phyloP scores from a whole-genome alignment of 1,140 invertebrate genomes.

The Bombus huntii region DNA sequence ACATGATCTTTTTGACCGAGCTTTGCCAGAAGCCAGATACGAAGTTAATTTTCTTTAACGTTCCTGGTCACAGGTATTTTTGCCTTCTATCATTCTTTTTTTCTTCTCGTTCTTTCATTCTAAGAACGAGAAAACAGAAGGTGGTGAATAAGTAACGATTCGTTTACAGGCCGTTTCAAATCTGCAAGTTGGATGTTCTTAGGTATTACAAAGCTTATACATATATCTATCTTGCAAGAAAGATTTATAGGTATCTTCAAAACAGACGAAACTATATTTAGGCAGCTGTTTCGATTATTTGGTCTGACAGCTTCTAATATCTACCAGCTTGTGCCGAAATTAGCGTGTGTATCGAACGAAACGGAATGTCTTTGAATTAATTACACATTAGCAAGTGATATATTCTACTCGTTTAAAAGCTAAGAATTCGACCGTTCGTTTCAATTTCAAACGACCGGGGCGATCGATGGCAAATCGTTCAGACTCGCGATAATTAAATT shows the following conservation, averaged over 20 bases:
- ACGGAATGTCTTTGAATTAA: not conserved
- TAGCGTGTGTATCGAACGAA: too few species aligned
- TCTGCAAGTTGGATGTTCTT: too few species aligned
- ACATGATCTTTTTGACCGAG: not conserved
- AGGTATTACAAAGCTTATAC: too few species aligned
- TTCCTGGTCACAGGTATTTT: not conserved
- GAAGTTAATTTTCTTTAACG: slow-evolving; percentile 18
- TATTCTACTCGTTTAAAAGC: not conserved
- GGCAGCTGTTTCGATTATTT: rapidly evolving
- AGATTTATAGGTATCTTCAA: too few species aligned
- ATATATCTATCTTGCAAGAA: rapidly evolving
- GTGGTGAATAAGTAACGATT: rapidly evolving
- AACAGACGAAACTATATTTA: too few species aligned
- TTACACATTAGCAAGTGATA: not conserved
- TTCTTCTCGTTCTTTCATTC: too few species aligned
- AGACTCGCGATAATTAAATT: rapidly evolving
- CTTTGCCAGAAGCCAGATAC: not conserved
- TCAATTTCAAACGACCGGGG: not conserved
- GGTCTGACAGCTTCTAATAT: too few species aligned
- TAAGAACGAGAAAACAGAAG: not conserved
- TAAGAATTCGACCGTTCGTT: not conserved
- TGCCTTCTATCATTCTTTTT: too few species aligned
- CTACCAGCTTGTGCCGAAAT: too few species aligned
- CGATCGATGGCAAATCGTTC: not conserved
- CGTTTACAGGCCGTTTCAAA: too few species aligned